Conservation (phyloP, 1,140 invertebrate species). For the Dinoponera quadriceps region DNA sequence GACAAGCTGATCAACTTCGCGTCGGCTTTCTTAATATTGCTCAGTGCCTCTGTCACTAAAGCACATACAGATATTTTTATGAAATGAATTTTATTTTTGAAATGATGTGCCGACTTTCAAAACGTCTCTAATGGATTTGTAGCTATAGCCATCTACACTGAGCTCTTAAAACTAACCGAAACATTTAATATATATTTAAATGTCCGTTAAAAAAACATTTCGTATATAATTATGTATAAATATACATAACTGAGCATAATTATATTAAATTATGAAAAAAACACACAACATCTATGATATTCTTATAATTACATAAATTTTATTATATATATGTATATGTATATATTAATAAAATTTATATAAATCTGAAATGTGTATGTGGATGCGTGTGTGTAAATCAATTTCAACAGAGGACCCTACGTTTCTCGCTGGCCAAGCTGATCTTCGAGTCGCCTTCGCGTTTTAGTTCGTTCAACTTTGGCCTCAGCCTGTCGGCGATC, state of each 20-base stretch:
- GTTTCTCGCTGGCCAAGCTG: conserved; percentile 82
- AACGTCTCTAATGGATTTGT: no score
- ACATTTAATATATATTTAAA: no score
- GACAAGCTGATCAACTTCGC: conserved; percentile 86
- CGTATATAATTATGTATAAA: no score
- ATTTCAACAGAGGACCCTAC: conserved; percentile 64
- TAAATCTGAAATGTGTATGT: no score
- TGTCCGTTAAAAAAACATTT: no score
- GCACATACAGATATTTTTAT: conserved; percentile 12
- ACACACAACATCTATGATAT: neutral
- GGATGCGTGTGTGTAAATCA: no score
- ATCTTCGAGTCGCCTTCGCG: conserved; percentile 87
- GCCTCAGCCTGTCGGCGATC: conserved; percentile 81
- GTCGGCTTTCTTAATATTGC: conserved; percentile 86
- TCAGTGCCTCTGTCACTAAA: conserved; percentile 87
- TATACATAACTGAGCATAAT: no score
- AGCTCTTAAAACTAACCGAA: no score
- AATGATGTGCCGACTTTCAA: no score
- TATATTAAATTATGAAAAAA: no score
- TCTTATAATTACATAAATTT: neutral
- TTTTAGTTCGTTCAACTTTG: conserved; percentile 86
- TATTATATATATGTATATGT: neutral
- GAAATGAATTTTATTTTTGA: no score
- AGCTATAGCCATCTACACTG: no score
- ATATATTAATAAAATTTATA: neutral